Evolutionary conservation across 2,888 invertebrate species (phyloP), one percentile per base, ranked within the genome.

Genomic region (Agriopis leucophaearia): DNA sequence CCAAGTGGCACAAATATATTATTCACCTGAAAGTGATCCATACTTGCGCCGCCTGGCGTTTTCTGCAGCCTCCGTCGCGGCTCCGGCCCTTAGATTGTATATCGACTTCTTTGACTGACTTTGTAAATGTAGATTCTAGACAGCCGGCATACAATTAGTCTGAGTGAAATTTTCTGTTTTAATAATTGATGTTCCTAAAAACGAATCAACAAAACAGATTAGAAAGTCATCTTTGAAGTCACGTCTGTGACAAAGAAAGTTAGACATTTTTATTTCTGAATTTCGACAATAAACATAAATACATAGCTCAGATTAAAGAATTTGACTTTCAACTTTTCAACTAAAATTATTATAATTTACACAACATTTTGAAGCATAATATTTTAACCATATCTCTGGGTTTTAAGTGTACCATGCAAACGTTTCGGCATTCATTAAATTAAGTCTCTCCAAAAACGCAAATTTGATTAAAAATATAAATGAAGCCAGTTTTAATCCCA

Each of bases 401-500:
- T 5, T 18, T 42, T 55, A 13, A 13, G 13, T 18, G 15, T n/a
- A 47, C 55, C 10, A 8, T 18, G n/a, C 40, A 35, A 48, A 27
- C 15, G 55, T 65, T 72, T 60, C 59, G 48, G 16, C 61, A 57
- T 75, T 71, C 64, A 73, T 70, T 67, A 70, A 69, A 69, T 57
- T 61, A 45, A 61, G 68, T 52, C 67, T 69, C 51, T 66, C 63
- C 59, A 27, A 52, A 63, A 68, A 68, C 64, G 69, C 63, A 50
- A 69, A 75, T 71, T 65, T 71, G 69, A 73, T 75, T 72, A 73
- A 73, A 73, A 75, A 75, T 69, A 75, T 73, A 73, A 73, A 75
- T 68, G 71, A 69, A 73, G 72, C 72, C 69, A 67, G 74, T 69
- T 73, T 72, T 75, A 73, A 75, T 73, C 72, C 72, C 72, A 71